These are phyloP conservation scores for Aspidiotus destructor DNA, from an alignment of 2,888 invertebrate genomes.

Conservation along the genomic window DNA sequence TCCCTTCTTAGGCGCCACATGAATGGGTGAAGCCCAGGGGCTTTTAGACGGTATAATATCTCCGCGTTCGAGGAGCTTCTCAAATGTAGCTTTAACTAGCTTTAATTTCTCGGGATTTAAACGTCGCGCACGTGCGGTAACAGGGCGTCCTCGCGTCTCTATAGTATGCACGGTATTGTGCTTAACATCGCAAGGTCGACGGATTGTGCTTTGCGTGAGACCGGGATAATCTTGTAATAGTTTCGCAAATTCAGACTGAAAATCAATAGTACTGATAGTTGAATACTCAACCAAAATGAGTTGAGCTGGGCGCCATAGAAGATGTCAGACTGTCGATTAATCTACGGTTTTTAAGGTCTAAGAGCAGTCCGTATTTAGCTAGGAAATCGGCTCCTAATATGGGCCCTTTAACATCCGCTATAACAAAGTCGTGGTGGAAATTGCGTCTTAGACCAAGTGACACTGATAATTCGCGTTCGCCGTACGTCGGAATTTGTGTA, in stretches of 20 bases:
- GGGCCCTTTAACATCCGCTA: background rate
- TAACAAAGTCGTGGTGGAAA: background rate
- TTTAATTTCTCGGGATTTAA: background rate
- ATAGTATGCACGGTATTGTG: background rate
- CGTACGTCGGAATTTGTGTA: background rate
- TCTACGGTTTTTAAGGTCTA: background rate
- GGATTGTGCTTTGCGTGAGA: background rate
- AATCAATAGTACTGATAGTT: background rate
- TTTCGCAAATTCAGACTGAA: background rate
- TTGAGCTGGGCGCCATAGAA: background rate
- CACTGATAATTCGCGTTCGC: background rate
- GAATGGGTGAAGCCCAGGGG: background rate
- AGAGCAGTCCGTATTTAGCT: background rate
- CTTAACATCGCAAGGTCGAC: background rate
- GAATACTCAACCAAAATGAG: background rate
- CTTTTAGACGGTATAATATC: background rate
- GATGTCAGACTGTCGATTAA: background rate
- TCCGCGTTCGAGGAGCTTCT: background rate
- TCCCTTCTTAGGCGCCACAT: background rate
- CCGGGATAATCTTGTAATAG: background rate
- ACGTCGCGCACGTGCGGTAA: background rate
- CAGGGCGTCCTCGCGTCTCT: background rate
- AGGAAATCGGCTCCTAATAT: background rate
- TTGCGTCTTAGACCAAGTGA: background rate
- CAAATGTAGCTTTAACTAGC: background rate